A percentile compares a stretch with the other conserved stretches of the same genome.
Conservation (phyloP, 2,797 vertebrate genomes). For the Pygocentrus nattereri region DNA sequence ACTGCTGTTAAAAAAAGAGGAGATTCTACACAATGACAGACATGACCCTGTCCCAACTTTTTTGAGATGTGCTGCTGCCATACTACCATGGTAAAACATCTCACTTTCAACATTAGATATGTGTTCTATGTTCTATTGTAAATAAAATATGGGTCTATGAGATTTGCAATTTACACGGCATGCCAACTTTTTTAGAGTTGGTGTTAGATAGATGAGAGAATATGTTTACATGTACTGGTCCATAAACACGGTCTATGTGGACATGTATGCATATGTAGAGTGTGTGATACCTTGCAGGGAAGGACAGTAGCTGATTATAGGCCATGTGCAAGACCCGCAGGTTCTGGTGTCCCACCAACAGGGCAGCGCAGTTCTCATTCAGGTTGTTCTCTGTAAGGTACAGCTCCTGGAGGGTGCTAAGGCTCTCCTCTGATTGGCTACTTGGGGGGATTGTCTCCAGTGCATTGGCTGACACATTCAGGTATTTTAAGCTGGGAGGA, state of each 20-base stretch:
- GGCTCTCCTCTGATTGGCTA: conserved; percentile 87
- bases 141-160: no score
- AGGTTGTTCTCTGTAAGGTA: conserved; percentile 92
- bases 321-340: conserved; percentile 92
- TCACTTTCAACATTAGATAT: no score
- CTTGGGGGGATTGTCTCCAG: conserved; percentile 90
- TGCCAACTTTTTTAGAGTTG: no score
- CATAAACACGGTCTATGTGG: neutral
- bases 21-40: no score
- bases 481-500: conserved; percentile 88
- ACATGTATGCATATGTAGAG: neutral
- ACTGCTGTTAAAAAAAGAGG: no score
- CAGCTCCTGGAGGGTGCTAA: conserved; percentile 92
- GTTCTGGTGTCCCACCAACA: conserved; percentile 88
- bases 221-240: neutral
- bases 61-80: no score
- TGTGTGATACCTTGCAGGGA: conserved; percentile 88
- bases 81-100: no score
- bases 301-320: conserved; percentile 92
- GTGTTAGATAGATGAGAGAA: neutral
- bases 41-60: no score
- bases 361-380: conserved; percentile 89
- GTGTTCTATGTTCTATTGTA: no score
- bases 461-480: conserved; percentile 93
- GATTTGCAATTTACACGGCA: no score